Percentiles rank a stretch among this genome's conserved stretches.
Evolutionary conservation across 1,140 invertebrate genomes (phyloP).

Genomic region (Megalonaias nervosa): DNA sequence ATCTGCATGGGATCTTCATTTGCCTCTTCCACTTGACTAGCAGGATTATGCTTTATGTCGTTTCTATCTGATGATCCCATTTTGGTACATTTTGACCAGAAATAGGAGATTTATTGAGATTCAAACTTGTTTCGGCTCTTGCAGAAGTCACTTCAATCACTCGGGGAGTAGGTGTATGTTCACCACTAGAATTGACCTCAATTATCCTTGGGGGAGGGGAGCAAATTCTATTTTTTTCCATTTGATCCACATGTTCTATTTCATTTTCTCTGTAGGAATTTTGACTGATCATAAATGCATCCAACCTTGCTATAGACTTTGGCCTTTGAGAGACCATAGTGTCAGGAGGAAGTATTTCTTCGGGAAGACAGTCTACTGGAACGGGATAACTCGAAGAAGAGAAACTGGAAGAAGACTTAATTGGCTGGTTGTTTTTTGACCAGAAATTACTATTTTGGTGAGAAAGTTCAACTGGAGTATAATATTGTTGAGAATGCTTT

Average conservation of each 20-base stretch:
- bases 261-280: too few relatives aligned
- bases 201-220: too few relatives aligned
- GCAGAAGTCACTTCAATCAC: not conserved
- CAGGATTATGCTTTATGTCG: not conserved
- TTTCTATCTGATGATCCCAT: not conserved
- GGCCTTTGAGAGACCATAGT: too few relatives aligned
- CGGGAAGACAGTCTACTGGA: slow-evolving; percentile 18
- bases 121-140: not conserved
- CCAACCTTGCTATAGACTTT: too few relatives aligned
- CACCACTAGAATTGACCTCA: too few relatives aligned
- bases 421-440: not conserved
- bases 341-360: not conserved
- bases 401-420: not conserved
- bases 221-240: too few relatives aligned
- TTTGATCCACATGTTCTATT: too few relatives aligned
- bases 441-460: slow-evolving; percentile 21
- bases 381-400: slow-evolving; percentile 13
- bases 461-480: slow-evolving; percentile 31
- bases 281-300: too few relatives aligned
- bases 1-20: slow-evolving; percentile 11
- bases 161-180: not conserved
- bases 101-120: slow-evolving; percentile 1
- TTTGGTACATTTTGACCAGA: slow-evolving; percentile 5
- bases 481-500: not conserved
- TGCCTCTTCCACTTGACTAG: slow-evolving; percentile 10